phyloP scores from a whole-genome alignment of 2,113 vertebrate species.

The Nettapus auritus region DNA sequence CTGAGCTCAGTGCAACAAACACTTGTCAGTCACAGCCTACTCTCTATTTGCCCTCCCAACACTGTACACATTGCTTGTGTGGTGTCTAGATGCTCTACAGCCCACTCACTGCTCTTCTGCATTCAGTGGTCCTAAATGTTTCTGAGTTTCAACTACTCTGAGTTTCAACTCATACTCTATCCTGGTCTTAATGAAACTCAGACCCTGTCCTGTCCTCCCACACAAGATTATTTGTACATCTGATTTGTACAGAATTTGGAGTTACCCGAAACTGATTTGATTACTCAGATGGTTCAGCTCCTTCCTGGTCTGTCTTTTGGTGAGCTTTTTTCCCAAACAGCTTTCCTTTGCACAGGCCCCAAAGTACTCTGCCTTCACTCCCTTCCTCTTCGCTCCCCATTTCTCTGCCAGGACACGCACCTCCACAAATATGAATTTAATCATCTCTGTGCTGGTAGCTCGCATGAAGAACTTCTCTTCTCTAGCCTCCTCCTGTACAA shows the following conservation, averaged over 20 bases:
- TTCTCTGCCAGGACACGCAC: neutral
- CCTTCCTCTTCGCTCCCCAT: neutral
- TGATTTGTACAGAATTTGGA: neutral
- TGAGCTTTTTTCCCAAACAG: neutral
- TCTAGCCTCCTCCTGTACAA: neutral
- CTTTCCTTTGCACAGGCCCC: neutral
- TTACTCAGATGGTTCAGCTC: neutral
- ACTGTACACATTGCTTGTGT: fast-evolving
- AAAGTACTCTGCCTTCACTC: neutral
- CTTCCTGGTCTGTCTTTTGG: neutral
- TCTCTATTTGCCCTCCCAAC: neutral
- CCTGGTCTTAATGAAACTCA: neutral
- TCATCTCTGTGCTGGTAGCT: neutral
- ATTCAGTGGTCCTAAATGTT: neutral
- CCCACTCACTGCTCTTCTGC: neutral
- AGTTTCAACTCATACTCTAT: too few species aligned
- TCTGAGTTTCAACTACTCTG: too few species aligned
- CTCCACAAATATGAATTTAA: neutral
- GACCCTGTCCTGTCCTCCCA: neutral
- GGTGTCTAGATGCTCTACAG: neutral
- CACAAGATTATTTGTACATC: neutral
- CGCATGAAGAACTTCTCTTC: neutral
- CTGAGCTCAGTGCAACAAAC: neutral
- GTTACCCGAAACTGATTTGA: neutral
- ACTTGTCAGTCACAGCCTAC: neutral